Conservation (phyloP, 92 coral and sea anemone species). For the Phenganax marumi region DNA sequence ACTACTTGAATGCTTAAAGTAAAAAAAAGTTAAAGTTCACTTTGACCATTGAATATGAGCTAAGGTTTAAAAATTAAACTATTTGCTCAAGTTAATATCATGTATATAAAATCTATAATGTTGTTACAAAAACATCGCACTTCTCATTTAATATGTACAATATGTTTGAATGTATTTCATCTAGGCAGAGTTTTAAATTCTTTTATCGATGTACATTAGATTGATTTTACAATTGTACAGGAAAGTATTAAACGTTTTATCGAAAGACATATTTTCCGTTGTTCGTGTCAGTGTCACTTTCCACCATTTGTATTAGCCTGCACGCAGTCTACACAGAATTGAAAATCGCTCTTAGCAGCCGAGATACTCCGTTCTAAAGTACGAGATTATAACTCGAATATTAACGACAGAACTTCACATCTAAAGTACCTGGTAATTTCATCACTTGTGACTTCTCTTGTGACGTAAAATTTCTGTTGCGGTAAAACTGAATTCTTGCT, state of each 20-base stretch:
- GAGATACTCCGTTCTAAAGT: no score
- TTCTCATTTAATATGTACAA: no score
- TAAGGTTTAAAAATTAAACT: not conserved
- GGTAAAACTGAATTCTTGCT: slow-evolving; percentile 70
- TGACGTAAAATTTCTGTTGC: slow-evolving; percentile 87
- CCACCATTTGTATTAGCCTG: not conserved
- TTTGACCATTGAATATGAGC: not conserved
- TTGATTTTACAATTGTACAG: slow-evolving; percentile 14
- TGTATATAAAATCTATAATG: no score
- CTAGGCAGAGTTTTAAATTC: not conserved
- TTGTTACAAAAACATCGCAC: no score
- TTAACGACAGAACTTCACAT: no score
- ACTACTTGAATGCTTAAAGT: not conserved
- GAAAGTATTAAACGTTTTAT: slow-evolving; percentile 10
- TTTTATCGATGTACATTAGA: not conserved
- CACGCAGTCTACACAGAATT: not conserved
- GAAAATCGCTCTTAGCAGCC: no score
- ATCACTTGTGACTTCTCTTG: slow-evolving; percentile 63
- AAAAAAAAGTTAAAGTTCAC: no score
- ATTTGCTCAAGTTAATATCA: not conserved
- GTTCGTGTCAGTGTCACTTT: not conserved
- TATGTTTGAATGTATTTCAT: not conserved
- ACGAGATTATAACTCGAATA: no score
- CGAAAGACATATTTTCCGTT: not conserved
- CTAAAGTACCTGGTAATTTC: not conserved